phyloP scores from a whole-genome alignment of 2,113 vertebrate genomes.

The Mormoops blainvillei region DNA sequence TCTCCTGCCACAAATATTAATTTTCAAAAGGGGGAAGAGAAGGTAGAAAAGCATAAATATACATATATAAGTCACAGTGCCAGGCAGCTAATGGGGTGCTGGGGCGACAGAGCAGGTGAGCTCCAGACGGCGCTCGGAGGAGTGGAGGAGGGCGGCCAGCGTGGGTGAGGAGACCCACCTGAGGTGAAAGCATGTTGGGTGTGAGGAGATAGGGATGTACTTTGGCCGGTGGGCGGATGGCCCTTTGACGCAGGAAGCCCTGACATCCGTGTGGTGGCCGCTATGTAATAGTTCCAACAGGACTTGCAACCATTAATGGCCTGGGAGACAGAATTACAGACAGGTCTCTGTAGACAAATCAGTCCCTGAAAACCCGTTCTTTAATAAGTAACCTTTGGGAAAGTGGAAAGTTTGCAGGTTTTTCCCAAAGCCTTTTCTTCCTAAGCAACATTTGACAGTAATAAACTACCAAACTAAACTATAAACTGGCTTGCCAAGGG shows the following conservation, averaged over 20 bases:
- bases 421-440: not conserved
- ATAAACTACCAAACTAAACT: not conserved
- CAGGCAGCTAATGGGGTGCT: not conserved
- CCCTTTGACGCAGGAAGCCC: rapidly evolving
- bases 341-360: not conserved
- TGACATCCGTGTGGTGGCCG: too few species aligned
- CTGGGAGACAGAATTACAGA: not conserved
- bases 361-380: not conserved
- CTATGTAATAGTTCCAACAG: not conserved
- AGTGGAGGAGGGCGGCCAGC: not conserved
- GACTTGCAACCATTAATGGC: too few species aligned
- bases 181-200: not conserved
- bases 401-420: not conserved
- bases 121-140: not conserved
- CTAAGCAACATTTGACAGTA: not conserved
- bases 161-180: too few species aligned
- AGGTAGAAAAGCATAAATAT: not conserved
- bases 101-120: not conserved
- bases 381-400: not conserved
- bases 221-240: not conserved
- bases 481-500: not conserved
- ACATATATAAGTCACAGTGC: not conserved
- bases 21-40: not conserved
- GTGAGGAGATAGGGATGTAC: not conserved
- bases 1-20: not conserved